Conservation (phyloP, 2,113 vertebrate species). For the Donacobius atricapilla region DNA sequence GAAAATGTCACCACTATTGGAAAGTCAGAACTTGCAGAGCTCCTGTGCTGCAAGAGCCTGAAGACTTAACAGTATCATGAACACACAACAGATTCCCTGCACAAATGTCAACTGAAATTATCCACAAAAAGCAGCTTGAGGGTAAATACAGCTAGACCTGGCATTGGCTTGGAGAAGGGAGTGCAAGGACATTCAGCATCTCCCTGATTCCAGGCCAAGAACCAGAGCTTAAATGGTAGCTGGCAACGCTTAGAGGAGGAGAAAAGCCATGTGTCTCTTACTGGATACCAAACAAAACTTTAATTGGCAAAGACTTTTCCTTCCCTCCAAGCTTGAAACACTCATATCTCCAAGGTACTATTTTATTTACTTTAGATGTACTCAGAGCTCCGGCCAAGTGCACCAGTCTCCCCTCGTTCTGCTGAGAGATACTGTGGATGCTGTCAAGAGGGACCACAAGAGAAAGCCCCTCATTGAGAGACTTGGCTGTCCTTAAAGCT, state of each 20-base stretch:
- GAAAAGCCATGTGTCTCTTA: background rate
- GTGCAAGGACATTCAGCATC: background rate
- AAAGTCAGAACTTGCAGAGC: background rate
- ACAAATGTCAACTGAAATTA: background rate
- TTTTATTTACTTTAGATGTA: slow-evolving; percentile 81
- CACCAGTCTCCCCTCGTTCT: slow-evolving; percentile 84
- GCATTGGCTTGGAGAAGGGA: background rate
- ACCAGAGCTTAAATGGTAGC: background rate
- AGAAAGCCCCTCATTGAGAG: slow-evolving; percentile 88
- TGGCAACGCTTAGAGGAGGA: background rate
- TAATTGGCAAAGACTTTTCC: background rate
- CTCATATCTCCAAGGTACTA: background rate
- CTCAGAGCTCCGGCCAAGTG: slow-evolving; percentile 82
- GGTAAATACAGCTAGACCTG: background rate
- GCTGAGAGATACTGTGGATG: slow-evolving; percentile 70
- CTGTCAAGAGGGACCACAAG: slow-evolving; percentile 79
- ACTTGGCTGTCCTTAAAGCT: slow-evolving; percentile 79
- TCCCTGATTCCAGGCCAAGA: background rate
- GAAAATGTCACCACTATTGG: background rate
- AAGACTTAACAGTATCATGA: background rate
- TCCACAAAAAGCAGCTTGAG: background rate
- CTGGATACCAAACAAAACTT: background rate
- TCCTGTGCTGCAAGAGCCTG: background rate
- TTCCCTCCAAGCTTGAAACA: background rate
- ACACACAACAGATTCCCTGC: background rate